Evolutionary conservation across 2,797 vertebrate genomes (phyloP).

Genomic region (Neomorphus geoffroyi): DNA sequence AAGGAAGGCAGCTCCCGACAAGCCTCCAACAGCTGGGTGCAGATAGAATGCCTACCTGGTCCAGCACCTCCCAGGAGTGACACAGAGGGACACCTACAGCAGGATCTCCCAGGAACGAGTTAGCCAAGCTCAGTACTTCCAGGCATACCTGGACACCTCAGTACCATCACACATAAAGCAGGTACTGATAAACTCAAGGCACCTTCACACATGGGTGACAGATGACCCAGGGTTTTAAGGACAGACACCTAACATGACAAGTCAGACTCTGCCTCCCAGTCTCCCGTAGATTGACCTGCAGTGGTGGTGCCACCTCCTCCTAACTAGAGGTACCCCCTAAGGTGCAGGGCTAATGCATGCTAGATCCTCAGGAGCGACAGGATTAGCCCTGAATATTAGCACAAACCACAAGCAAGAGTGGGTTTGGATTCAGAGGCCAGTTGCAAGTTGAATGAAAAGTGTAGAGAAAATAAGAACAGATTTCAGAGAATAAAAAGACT

Average conservation of each 20-base stretch:
- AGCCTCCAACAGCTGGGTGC: neutral
- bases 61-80: neutral
- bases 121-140: neutral
- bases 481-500: neutral
- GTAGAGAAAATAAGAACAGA: neutral
- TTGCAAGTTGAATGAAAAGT: neutral
- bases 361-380: neutral
- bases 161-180: neutral
- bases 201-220: neutral
- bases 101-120: neutral
- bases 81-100: neutral
- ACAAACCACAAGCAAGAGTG: neutral
- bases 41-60: neutral
- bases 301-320: neutral
- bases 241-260: neutral
- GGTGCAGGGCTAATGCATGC: accelerated
- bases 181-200: neutral
- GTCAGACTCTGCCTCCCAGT: neutral
- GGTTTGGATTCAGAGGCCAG: neutral
- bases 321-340: neutral
- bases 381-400: neutral
- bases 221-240: neutral
- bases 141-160: neutral
- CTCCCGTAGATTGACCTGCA: neutral
- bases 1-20: neutral